A percentile compares a stretch with the other conserved stretches of the same genome.
Evolutionary conservation across 2,888 invertebrate species (phyloP).

Genomic region (Trissoscelio sp.): DNA sequence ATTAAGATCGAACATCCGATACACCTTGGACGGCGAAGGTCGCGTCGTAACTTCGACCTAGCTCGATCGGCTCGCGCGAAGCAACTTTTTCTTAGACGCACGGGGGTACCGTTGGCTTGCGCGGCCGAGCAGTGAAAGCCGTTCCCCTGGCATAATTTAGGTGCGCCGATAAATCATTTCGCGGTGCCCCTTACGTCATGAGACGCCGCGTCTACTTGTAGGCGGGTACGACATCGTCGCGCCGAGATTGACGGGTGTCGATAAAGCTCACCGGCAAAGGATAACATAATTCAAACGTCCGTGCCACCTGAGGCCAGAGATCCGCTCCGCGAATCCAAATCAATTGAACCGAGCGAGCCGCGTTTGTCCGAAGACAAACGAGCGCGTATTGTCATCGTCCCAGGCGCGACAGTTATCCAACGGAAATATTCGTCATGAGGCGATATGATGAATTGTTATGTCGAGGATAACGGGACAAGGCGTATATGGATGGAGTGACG

Average conservation of each 20-base stretch:
- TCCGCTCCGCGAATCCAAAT: conserved; percentile 38
- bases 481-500: conserved; percentile 38
- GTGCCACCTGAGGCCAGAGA: conserved; percentile 1
- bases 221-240: conserved; percentile 60
- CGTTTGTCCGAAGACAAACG: conserved; percentile 55
- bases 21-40: conserved; percentile 53
- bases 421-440: conserved; percentile 59
- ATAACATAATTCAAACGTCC: conserved; percentile 65
- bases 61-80: conserved; percentile 19
- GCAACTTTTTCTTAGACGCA: conserved; percentile 40
- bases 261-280: conserved; percentile 52
- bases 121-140: conserved; percentile 51
- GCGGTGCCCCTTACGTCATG: conserved; percentile 53
- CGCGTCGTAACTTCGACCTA: conserved; percentile 33
- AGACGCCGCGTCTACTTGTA: conserved; percentile 33
- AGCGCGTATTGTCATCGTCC: conserved; percentile 61
- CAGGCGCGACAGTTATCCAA: conserved; percentile 58
- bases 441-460: conserved; percentile 54
- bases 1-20: conserved; percentile 43
- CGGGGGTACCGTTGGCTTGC: conserved; percentile 19
- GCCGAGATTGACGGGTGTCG: conserved; percentile 67
- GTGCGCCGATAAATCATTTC: conserved; percentile 66
- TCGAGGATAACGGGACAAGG: conserved; percentile 41
- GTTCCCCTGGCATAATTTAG: conserved; percentile 59
- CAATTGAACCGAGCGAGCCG: conserved; percentile 29